Percentiles rank a stretch among this genome's conserved stretches.
These are phyloP conservation scores for Scolopax bukidnonensis DNA, from an alignment of 2,797 vertebrate species.

Conservation along the genomic window DNA sequence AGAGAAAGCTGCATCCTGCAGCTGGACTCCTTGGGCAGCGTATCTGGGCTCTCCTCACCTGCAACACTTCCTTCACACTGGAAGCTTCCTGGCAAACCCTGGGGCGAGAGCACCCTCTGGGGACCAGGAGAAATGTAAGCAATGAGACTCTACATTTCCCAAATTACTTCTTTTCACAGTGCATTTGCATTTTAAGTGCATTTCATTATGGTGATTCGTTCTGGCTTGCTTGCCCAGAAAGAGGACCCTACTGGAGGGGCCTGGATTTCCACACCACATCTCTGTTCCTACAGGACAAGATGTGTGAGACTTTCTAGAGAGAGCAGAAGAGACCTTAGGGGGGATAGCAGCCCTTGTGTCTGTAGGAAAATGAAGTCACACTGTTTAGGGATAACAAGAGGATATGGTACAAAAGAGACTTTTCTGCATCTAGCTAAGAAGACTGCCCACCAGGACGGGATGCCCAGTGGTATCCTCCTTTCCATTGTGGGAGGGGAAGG, in stretches of 20 bases:
- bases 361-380: neutral
- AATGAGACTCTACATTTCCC: neutral
- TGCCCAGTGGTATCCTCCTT: neutral
- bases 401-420: neutral
- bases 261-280: fast-evolving
- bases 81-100: neutral
- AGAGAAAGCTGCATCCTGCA: neutral
- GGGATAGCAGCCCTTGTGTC: neutral
- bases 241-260: neutral
- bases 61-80: neutral
- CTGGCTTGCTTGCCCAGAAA: neutral
- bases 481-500: fast-evolving
- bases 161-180: fast-evolving
- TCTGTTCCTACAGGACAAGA: neutral
- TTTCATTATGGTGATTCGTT: neutral
- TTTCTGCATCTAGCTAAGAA: neutral
- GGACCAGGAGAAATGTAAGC: neutral
- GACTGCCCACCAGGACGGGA: neutral
- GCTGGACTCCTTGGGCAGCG: neutral
- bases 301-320: neutral
- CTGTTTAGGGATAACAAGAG: neutral
- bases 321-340: neutral
- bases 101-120: conserved; percentile 8
- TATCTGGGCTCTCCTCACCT: neutral
- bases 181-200: neutral